These are phyloP conservation scores for Drosophila cognata DNA, from an alignment of 2,888 invertebrate species.

Conservation along the genomic window DNA sequence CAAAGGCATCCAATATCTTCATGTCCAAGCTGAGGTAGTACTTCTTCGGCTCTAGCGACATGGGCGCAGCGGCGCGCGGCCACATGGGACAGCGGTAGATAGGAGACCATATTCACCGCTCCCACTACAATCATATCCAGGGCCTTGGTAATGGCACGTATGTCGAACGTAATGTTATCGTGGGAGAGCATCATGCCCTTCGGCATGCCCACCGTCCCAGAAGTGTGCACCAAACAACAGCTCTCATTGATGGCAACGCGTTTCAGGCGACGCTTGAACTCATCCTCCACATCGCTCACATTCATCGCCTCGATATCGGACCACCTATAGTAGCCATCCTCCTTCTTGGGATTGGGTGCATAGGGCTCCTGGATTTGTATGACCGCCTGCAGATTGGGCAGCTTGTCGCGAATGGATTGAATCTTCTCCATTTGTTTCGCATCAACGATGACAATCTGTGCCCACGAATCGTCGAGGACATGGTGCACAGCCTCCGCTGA, in stretches of 20 bases:
- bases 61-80: conserved; percentile 88
- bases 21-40: too few relatives aligned
- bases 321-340: conserved; percentile 88
- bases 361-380: conserved; percentile 86
- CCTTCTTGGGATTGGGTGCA: conserved; percentile 83
- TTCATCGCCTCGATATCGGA: conserved; percentile 91
- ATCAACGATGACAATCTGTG: conserved; percentile 95
- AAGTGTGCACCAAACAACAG: conserved; percentile 95
- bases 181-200: conserved; percentile 97
- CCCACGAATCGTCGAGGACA: conserved; percentile 90
- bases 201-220: conserved; percentile 94
- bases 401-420: conserved; percentile 88
- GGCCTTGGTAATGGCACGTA: conserved; percentile 86
- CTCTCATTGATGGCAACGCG: conserved; percentile 92
- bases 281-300: conserved; percentile 89
- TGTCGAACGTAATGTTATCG: conserved; percentile 93
- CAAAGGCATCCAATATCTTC: too few relatives aligned
- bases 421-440: conserved; percentile 95
- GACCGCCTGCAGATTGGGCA: conserved; percentile 92
- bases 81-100: conserved; percentile 95
- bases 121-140: conserved; percentile 86
- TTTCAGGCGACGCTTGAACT: conserved; percentile 89
- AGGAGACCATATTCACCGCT: conserved; percentile 90
- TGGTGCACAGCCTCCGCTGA: conserved; percentile 93
- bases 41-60: too few relatives aligned